Evolutionary conservation across 2,113 vertebrate genomes (phyloP), one percentile per base, ranked within the genome.

Genomic region (Anoplopoma fimbria): DNA sequence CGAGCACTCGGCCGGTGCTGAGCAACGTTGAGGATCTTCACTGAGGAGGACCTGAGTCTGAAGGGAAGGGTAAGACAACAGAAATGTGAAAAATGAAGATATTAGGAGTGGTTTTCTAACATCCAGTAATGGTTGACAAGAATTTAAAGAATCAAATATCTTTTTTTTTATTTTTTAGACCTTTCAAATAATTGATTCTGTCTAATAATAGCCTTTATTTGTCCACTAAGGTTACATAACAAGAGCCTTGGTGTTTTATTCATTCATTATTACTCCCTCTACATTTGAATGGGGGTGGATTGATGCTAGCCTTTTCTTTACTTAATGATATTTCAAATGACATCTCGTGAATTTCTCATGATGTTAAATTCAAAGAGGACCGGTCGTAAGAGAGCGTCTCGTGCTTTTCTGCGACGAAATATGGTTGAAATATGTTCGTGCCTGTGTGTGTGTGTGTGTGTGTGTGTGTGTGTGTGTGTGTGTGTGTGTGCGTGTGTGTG

Each of bases 1-100:
- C 81, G 58, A 9, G 75, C 87, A 89, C 89, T 89, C 78, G 19
- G 85, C 70, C 78, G 10, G 72, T 69, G 86, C 89, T 82, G 87
- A 82, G 71, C 78, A 83, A 77, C 86, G 33, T 65, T 81, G 65
- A 67, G 53, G 67, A 27, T 68, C 49, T 75, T 29, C 47, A 51
- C 38, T 0, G 80, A 72, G 77, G 84, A 84, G 76, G 77, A 21
- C 45, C 77, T 34, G 61, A 82, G 77, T 45, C 82, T 55, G 81
- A 49, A 34, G 12, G 55, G 83, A 78, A 76, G 40, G 93, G 89
- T 89, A 77, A 89, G 71, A 57, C 1, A 1, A 13, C 31, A 31
- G 33, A 47, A 9, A 17, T 1, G 0, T 25, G 0, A 47, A 53
- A 72, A 45, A 36, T 23, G 0, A 12, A 65, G 0, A 45, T 57